Evolutionary conservation across 2,797 vertebrate genomes (phyloP).

Genomic region (Clarias fuscus): DNA sequence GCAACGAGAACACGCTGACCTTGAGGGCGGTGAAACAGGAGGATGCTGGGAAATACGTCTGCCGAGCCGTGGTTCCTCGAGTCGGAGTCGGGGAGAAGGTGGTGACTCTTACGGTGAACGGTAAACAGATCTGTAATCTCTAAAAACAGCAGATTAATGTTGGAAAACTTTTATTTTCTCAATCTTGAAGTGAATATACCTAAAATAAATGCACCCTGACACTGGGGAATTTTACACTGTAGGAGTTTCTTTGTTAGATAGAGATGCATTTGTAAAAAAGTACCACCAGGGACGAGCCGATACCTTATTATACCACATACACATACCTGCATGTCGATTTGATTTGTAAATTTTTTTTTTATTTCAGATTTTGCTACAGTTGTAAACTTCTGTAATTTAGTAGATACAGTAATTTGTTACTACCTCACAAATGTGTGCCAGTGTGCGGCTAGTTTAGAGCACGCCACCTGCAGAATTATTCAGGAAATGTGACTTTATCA

Average conservation of each 20-base stretch:
- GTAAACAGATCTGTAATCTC: neutral
- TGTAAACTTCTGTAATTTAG: too few relatives aligned
- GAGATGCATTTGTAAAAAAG: neutral
- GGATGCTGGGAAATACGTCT: slow-evolving; percentile 96
- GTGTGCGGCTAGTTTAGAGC: too few relatives aligned
- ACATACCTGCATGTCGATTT: neutral
- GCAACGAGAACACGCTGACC: slow-evolving; percentile 93
- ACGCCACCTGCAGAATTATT: too few relatives aligned
- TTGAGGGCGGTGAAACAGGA: slow-evolving; percentile 93
- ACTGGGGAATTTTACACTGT: neutral
- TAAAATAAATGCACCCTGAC: neutral
- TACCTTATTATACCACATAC: too few relatives aligned
- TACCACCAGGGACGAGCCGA: neutral
- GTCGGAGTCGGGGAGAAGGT: slow-evolving; percentile 94
- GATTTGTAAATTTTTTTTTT: too few relatives aligned
- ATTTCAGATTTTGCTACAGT: too few relatives aligned
- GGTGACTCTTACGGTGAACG: slow-evolving; percentile 86
- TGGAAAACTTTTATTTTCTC: neutral
- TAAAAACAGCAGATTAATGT: neutral
- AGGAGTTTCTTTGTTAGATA: neutral
- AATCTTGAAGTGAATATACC: neutral
- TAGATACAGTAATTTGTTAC: too few relatives aligned
- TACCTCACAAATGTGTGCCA: too few relatives aligned
- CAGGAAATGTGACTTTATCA: too few relatives aligned
- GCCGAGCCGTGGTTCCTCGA: slow-evolving; percentile 93